Conservation (phyloP, 1,140 invertebrate genomes). For the Caenorhabditis remanei region DNA sequence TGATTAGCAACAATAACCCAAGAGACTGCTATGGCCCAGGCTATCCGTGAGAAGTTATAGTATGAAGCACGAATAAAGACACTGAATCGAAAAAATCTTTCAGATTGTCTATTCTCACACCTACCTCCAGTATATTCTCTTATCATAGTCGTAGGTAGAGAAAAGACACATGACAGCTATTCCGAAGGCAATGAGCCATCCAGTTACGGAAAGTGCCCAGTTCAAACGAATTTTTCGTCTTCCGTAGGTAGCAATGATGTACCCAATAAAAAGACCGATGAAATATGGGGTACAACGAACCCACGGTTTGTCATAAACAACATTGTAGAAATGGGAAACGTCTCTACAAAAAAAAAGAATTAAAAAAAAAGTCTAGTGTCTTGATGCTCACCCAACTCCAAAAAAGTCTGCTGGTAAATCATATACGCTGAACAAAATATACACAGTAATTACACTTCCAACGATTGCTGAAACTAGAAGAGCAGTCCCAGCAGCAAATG, state of each 20-base stretch:
- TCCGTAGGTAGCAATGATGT: constrained; percentile 21
- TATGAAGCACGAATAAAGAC: constrained; percentile 39
- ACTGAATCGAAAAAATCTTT: too few relatives aligned
- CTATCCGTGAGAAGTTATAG: constrained; percentile 28
- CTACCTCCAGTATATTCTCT: constrained; percentile 33
- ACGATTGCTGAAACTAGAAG: background rate
- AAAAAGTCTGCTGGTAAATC: constrained; percentile 41
- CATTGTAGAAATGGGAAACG: constrained; percentile 1
- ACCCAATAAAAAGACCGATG: constrained; percentile 40
- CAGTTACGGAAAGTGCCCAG: background rate
- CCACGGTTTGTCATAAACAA: constrained; percentile 54
- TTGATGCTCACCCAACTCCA: constrained; percentile 16
- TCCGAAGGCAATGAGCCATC: constrained; percentile 41
- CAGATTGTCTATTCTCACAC: too few relatives aligned
- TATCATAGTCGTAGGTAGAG: constrained; percentile 31
- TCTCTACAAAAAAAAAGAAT: constrained; percentile 47
- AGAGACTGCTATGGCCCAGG: constrained; percentile 19
- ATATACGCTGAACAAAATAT: constrained; percentile 13
- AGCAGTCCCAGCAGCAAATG: background rate
- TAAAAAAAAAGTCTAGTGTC: background rate
- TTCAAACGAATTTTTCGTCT: constrained; percentile 28
- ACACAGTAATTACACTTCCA: constrained; percentile 31
- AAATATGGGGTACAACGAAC: constrained; percentile 47
- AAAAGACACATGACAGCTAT: constrained; percentile 37
- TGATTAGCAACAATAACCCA: constrained; percentile 55